Evolutionary conservation across 2,113 vertebrate genomes (phyloP).

Genomic region (Etheostoma cragini): DNA sequence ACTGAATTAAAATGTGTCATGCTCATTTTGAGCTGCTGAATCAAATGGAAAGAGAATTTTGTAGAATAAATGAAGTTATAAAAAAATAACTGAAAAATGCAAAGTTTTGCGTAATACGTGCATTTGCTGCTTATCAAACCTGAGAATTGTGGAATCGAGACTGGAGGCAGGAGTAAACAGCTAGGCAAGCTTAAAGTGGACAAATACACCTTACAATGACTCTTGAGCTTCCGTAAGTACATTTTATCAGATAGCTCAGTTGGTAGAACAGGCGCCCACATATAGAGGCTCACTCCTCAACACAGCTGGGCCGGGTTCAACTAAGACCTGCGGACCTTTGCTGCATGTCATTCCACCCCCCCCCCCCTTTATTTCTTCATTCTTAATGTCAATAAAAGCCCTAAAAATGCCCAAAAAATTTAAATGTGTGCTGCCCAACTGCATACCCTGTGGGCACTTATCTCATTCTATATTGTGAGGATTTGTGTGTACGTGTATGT

Average conservation of each 20-base stretch:
- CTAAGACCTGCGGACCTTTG: too few relatives aligned
- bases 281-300: too few relatives aligned
- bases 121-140: background rate
- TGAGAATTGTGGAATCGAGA: background rate
- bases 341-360: too few relatives aligned
- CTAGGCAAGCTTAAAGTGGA: background rate
- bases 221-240: background rate
- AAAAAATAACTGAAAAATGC: background rate
- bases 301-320: too few relatives aligned
- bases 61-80: background rate
- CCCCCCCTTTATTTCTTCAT: too few relatives aligned
- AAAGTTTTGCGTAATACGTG: background rate
- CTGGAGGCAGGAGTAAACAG: background rate
- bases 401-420: background rate
- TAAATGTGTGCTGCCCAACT: constrained; percentile 28
- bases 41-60: background rate
- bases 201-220: background rate
- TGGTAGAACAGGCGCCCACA: too few relatives aligned
- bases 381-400: too few relatives aligned
- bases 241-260: background rate
- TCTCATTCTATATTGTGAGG: constrained; percentile 40
- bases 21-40: background rate
- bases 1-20: constrained; percentile 16
- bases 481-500: constrained; percentile 25
- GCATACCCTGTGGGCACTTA: constrained; percentile 41